Base-by-base conservation (phyloP, 2,888 invertebrate genomes). In the Agrotis clavis region DNA sequence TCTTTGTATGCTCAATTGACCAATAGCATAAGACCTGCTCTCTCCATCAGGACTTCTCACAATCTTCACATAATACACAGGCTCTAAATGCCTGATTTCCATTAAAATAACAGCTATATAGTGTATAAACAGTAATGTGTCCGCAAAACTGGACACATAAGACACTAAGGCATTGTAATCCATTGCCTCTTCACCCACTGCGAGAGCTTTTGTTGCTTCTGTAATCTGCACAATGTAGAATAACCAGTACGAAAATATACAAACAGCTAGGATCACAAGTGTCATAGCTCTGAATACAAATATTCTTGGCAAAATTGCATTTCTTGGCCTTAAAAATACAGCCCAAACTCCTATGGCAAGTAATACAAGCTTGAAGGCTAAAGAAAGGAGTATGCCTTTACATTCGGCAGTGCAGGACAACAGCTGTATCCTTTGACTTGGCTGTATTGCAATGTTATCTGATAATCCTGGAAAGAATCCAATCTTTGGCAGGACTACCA, bases 241-340 rank as follows among this genome's bases (percentile, higher is more conserved):
- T 21, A 99, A 96, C 99, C 99, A 99, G 95, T 99, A 99, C 6
- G 99, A 98, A 94, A 99, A 99, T 79, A 98, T 98, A 92, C 99
- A 98, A 18, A 99, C 97, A 54, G 99, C 97, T 51, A 99, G 97
- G 68, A 99, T 97, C 7, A 98, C 97, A 74, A 99, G 95, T n/a
- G 99, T 98, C 85, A 98, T 97, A 0, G 99, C 98, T 86, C 99
- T 97, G 90, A 99, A 99, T 62, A 99, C 97, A 93, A 98, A 99
- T 92, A 99, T 98, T 77, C 99, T 97, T 2, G 99, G 99, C 96
- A 99, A 97, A 19, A 98, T 98, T 30, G 99, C 98, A 83, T 98
- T 97, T 35, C 98, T 97, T 45, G 98, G 97, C 63, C 99, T 97
- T 82, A 99, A 96, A 91, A 99, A 99, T 64, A 99, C 97, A 0